phyloP scores from a whole-genome alignment of 2,888 invertebrate species.

The Apamea crenata region DNA sequence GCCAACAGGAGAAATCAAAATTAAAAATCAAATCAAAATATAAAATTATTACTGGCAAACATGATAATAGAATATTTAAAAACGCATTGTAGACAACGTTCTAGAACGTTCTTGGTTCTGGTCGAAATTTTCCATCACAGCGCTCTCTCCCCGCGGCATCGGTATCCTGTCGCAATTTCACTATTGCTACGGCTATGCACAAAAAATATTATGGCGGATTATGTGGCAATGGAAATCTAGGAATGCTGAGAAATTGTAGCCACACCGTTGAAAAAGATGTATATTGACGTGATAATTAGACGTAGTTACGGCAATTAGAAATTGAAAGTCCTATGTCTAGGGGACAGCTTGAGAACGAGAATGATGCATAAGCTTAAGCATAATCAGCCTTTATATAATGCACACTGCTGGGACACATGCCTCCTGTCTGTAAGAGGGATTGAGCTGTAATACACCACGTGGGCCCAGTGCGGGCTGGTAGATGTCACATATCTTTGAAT shows the following conservation, averaged over 20 bases:
- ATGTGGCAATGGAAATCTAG: constrained; percentile 31
- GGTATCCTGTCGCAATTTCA: constrained; percentile 49
- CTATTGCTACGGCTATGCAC: constrained; percentile 3
- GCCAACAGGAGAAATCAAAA: not conserved
- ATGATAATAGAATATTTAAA: not conserved
- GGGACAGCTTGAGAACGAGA: not conserved
- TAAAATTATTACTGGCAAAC: too few species aligned
- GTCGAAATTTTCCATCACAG: constrained; percentile 14
- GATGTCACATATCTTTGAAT: not conserved
- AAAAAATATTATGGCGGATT: constrained; percentile 28
- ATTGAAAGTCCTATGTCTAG: not conserved
- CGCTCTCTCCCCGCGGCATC: constrained; percentile 36
- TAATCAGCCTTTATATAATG: too few species aligned
- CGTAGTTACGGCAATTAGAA: not conserved
- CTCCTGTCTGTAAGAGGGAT: not conserved
- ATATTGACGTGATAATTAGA: constrained; percentile 7
- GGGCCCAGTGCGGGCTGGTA: too few species aligned
- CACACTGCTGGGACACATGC: not conserved
- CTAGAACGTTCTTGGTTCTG: constrained; percentile 6
- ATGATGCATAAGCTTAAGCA: too few species aligned
- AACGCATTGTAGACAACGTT: not conserved
- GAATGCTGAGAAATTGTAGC: constrained; percentile 19
- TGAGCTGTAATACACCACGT: too few species aligned
- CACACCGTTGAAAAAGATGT: not conserved
- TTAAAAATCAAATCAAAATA: not conserved